These are phyloP conservation scores for Botia almorhae DNA, from an alignment of 2,797 vertebrate genomes.

Conservation along the genomic window DNA sequence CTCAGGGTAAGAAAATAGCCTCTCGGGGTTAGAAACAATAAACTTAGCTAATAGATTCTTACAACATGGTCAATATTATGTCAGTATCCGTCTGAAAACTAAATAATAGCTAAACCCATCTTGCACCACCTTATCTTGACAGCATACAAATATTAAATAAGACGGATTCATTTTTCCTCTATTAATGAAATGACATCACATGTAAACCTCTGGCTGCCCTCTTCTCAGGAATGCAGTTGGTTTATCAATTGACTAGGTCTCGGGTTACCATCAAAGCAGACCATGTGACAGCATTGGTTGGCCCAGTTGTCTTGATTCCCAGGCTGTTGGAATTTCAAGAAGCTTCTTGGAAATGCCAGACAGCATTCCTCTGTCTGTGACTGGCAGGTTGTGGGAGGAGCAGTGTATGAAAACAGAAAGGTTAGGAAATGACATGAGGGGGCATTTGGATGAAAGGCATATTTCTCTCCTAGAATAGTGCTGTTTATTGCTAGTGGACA, in stretches of 20 bases:
- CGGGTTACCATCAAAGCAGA: constrained; percentile 49
- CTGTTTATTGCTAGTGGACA: constrained; percentile 6
- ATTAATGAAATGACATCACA: constrained; percentile 17
- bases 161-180: background rate
- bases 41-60: background rate
- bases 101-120: background rate
- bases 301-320: constrained; percentile 53
- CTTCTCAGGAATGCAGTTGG: constrained; percentile 33
- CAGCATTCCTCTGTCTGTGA: constrained; percentile 43
- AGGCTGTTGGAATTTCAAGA: constrained; percentile 59
- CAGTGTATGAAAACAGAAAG: constrained; percentile 35
- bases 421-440: constrained; percentile 44
- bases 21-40: no score
- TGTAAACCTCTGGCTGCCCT: constrained; percentile 14
- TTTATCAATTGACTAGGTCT: constrained; percentile 48
- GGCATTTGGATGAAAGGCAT: constrained; percentile 42
- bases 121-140: background rate
- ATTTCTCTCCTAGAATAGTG: constrained; percentile 27
- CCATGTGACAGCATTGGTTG: constrained; percentile 50
- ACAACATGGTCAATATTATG: no score
- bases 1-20: no score
- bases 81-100: background rate
- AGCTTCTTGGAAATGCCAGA: constrained; percentile 54
- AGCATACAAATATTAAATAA: background rate
- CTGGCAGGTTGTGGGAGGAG: constrained; percentile 49